Percentiles rank a stretch among this genome's conserved stretches.
These are phyloP conservation scores for Aplysina aerophoba DNA, from an alignment of 37 sponge, comb jelly and placozoan species.

Conservation along the genomic window DNA sequence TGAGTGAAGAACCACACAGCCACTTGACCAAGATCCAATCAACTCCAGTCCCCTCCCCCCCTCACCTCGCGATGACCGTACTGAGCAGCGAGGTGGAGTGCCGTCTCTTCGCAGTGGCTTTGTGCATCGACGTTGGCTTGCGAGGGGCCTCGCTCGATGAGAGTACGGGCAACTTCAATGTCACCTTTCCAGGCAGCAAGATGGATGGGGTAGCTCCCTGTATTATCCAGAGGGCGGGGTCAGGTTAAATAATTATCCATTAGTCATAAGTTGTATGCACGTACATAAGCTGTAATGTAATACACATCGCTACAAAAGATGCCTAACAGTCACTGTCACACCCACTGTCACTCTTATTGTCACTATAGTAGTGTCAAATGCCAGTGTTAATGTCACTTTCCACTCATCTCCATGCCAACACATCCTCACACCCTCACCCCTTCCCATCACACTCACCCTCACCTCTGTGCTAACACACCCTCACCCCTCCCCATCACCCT, in stretches of 20 bases:
- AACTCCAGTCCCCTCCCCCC: no score
- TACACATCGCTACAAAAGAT: not conserved
- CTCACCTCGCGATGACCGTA: constrained; percentile 68
- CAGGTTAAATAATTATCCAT: not conserved
- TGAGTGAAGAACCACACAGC: no score
- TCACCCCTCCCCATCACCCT: no score
- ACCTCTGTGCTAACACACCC: no score
- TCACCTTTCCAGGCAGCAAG: constrained; percentile 90
- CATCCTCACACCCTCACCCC: no score
- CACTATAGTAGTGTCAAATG: no score
- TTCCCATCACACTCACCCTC: no score
- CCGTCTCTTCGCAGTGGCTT: constrained; percentile 68
- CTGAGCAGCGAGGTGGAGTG: constrained; percentile 79
- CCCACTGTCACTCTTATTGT: no score
- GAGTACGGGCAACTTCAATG: constrained; percentile 62
- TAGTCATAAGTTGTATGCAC: not conserved
- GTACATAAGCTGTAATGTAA: not conserved
- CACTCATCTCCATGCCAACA: no score
- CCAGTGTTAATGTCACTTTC: no score
- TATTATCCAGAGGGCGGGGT: not conserved
- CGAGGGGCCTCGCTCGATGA: constrained; percentile 83
- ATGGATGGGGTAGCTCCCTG: constrained; percentile 78
- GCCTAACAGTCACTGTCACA: no score
- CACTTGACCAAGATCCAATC: no score
- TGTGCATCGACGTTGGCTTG: constrained; percentile 81